These are phyloP conservation scores for Colossoma macropomum DNA, from an alignment of 2,113 vertebrate species.

Conservation along the genomic window DNA sequence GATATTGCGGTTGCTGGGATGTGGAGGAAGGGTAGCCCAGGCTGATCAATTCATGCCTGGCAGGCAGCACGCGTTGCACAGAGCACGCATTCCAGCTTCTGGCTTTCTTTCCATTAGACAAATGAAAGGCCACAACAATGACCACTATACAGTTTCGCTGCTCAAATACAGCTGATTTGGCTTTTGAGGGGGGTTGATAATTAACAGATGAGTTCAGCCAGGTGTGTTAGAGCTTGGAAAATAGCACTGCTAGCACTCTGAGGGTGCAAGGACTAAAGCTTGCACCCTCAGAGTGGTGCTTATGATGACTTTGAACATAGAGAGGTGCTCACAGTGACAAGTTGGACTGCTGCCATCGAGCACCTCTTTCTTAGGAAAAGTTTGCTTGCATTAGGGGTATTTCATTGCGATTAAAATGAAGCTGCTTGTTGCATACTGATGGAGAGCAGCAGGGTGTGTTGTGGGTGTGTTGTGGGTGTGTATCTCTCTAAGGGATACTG, in stretches of 20 bases:
- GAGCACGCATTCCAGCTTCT: neutral
- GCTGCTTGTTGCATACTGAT: neutral
- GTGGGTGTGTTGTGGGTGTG: neutral
- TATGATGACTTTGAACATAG: too few species aligned
- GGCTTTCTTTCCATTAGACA: neutral
- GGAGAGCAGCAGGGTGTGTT: neutral
- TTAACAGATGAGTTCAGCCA: neutral
- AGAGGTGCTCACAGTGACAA: too few species aligned
- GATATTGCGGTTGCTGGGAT: constrained; percentile 32
- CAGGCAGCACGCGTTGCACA: neutral
- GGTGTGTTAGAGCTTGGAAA: neutral
- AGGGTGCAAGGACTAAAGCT: neutral
- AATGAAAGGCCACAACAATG: neutral
- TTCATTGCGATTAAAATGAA: neutral
- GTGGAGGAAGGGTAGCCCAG: neutral
- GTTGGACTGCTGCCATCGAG: too few species aligned
- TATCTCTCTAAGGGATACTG: neutral
- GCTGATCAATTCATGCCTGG: constrained; percentile 29
- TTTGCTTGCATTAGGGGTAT: too few species aligned
- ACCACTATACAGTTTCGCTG: neutral
- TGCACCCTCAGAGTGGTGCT: too few species aligned
- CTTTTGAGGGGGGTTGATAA: neutral
- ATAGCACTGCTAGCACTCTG: neutral
- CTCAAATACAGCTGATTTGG: constrained; percentile 14
- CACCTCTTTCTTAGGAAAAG: too few species aligned